Evolutionary conservation across 2,888 invertebrate genomes (phyloP).

Genomic region (Meta bourneti): DNA sequence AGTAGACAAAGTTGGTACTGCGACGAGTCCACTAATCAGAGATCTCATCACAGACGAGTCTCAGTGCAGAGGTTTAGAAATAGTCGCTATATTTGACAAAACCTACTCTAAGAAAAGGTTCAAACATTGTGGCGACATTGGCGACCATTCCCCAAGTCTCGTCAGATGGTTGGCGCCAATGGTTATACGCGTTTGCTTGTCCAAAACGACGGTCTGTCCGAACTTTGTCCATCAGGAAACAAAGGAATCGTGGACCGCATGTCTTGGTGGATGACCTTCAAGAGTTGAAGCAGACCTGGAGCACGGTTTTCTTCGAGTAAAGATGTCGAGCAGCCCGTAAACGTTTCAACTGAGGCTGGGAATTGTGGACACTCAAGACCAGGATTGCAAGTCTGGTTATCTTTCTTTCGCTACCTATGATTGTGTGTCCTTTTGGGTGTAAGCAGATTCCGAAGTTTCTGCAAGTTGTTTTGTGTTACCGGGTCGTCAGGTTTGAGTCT

Average conservation of each 20-base stretch:
- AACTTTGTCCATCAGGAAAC: constrained; percentile 5
- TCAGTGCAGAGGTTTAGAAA: constrained; percentile 44
- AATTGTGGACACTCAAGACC: not conserved
- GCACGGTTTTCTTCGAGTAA: not conserved
- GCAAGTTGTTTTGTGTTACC: constrained; percentile 93
- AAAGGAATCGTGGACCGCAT: not conserved
- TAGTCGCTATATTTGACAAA: constrained; percentile 17
- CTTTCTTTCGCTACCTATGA: constrained; percentile 51
- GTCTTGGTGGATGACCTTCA: not conserved
- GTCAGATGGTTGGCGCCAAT: constrained; percentile 43
- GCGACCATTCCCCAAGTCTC: constrained; percentile 12
- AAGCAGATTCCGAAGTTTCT: constrained; percentile 85
- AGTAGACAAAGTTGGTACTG: too few relatives aligned
- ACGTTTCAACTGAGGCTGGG: not conserved
- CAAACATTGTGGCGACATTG: constrained; percentile 15
- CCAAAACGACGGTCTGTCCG: constrained; percentile 7
- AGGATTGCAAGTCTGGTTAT: not conserved
- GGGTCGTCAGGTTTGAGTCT: constrained; percentile 92
- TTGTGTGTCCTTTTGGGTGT: constrained; percentile 60
- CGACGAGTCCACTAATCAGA: not conserved
- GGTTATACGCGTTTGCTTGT: not conserved
- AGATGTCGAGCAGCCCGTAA: not conserved
- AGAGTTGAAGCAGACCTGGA: not conserved
- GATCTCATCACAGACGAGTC: constrained; percentile 4
- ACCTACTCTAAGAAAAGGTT: constrained; percentile 19